These are phyloP conservation scores for Ranitomeya variabilis DNA, from an alignment of 2,113 vertebrate genomes.

Conservation along the genomic window DNA sequence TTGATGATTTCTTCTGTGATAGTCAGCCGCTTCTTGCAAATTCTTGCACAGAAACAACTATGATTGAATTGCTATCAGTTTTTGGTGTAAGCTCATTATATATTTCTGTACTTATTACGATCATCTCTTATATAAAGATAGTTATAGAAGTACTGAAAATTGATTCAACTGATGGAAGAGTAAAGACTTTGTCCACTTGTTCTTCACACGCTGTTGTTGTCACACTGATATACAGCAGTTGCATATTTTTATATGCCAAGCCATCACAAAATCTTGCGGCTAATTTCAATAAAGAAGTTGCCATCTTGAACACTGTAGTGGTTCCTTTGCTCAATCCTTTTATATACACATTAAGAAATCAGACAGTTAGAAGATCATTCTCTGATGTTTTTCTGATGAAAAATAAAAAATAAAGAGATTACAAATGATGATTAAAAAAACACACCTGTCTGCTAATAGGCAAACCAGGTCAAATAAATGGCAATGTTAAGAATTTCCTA, in stretches of 20 bases:
- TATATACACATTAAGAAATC: slow-evolving; percentile 63
- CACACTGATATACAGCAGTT: slow-evolving; percentile 65
- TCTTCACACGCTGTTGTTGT: slow-evolving; percentile 63
- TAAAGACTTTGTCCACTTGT: slow-evolving; percentile 61
- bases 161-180: slow-evolving; percentile 47
- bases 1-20: slow-evolving; percentile 44
- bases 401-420: neutral
- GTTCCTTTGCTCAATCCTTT: slow-evolving; percentile 63
- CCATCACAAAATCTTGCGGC: slow-evolving; percentile 58
- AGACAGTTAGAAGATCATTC: slow-evolving; percentile 58
- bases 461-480: too few species aligned
- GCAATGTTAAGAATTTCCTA: too few species aligned
- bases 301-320: slow-evolving; percentile 62
- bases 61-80: slow-evolving; percentile 19
- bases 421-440: too few species aligned
- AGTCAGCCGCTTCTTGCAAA: slow-evolving; percentile 52
- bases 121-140: slow-evolving; percentile 59
- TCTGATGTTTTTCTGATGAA: neutral
- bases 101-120: slow-evolving; percentile 56
- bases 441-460: too few species aligned
- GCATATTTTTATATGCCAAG: slow-evolving; percentile 65
- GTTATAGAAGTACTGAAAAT: slow-evolving; percentile 54
- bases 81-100: slow-evolving; percentile 49
- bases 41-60: slow-evolving; percentile 55
- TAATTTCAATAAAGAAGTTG: slow-evolving; percentile 61